A percentile compares a stretch with the other conserved stretches of the same genome.
Conservation (phyloP, 2,888 invertebrate species). For the Phania funesta region DNA sequence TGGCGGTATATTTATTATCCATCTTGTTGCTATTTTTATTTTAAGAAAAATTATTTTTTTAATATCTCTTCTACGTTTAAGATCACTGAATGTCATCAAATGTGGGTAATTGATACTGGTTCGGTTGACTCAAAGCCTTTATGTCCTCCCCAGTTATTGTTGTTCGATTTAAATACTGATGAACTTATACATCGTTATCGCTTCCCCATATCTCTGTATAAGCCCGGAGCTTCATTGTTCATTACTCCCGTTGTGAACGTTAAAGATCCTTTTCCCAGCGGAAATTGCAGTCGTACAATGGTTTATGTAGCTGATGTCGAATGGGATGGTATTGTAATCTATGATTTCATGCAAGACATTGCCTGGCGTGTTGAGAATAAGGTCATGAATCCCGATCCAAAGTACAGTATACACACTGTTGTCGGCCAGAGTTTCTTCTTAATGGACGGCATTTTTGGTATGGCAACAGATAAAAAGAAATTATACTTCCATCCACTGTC, state of each 20-base stretch:
- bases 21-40: not conserved
- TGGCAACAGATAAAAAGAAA: conserved; percentile 79
- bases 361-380: conserved; percentile 84
- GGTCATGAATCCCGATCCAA: conserved; percentile 83
- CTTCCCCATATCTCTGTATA: conserved; percentile 72
- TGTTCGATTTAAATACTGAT: conserved; percentile 86
- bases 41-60: not conserved
- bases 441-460: conserved; percentile 85
- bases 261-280: conserved; percentile 79
- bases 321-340: conserved; percentile 83
- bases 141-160: conserved; percentile 87
- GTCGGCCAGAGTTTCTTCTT: conserved; percentile 83
- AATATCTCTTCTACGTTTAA: conserved; percentile 71
- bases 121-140: conserved; percentile 82
- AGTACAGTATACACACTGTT: conserved; percentile 82
- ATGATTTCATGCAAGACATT: conserved; percentile 80
- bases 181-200: conserved; percentile 80
- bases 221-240: conserved; percentile 73
- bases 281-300: conserved; percentile 82
- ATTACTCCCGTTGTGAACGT: conserved; percentile 81
- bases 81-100: conserved; percentile 84
- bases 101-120: conserved; percentile 85
- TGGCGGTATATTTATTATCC: conserved; percentile 84
- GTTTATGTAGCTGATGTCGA: conserved; percentile 85
- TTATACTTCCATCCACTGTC: conserved; percentile 85